Evolutionary conservation across 1,140 invertebrate species (phyloP).

Genomic region (Bathynomus jamesi): DNA sequence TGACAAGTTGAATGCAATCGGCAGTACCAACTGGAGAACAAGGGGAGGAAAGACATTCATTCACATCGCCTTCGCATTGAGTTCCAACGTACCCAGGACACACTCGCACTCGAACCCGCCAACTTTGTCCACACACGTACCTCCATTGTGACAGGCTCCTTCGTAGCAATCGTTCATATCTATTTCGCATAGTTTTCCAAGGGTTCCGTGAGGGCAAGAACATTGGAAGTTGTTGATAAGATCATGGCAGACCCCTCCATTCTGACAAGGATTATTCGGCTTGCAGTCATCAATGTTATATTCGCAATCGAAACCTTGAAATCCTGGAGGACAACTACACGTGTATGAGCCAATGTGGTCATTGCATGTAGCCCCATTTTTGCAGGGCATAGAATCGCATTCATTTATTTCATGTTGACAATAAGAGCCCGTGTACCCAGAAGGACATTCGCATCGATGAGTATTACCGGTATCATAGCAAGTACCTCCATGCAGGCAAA

Average conservation of each 20-base stretch:
- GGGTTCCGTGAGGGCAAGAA: slow-evolving; percentile 80
- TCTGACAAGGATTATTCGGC: slow-evolving; percentile 75
- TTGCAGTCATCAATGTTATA: slow-evolving; percentile 84
- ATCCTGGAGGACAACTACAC: slow-evolving; percentile 77
- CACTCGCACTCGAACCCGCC: slow-evolving; percentile 86
- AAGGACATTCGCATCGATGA: slow-evolving; percentile 74
- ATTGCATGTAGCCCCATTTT: slow-evolving; percentile 75
- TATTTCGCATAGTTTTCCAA: slow-evolving; percentile 82
- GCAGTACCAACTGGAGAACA: slow-evolving; percentile 63
- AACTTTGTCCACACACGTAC: slow-evolving; percentile 82
- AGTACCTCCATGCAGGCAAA: slow-evolving; percentile 78
- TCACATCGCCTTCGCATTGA: slow-evolving; percentile 49
- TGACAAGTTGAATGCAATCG: slow-evolving; percentile 83
- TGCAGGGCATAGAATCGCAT: slow-evolving; percentile 79
- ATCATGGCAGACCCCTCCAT: slow-evolving; percentile 86
- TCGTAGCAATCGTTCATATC: slow-evolving; percentile 81
- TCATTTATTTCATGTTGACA: slow-evolving; percentile 88
- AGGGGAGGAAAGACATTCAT: slow-evolving; percentile 50
- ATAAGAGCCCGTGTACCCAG: slow-evolving; percentile 83
- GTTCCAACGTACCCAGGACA: slow-evolving; percentile 79
- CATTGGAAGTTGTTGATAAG: slow-evolving; percentile 77
- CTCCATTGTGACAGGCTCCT: slow-evolving; percentile 90
- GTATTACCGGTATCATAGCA: slow-evolving; percentile 86
- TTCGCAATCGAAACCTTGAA: slow-evolving; percentile 90
- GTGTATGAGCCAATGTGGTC: slow-evolving; percentile 75